phyloP scores from a whole-genome alignment of 2,113 vertebrate species.

The Phaethon lepturus region DNA sequence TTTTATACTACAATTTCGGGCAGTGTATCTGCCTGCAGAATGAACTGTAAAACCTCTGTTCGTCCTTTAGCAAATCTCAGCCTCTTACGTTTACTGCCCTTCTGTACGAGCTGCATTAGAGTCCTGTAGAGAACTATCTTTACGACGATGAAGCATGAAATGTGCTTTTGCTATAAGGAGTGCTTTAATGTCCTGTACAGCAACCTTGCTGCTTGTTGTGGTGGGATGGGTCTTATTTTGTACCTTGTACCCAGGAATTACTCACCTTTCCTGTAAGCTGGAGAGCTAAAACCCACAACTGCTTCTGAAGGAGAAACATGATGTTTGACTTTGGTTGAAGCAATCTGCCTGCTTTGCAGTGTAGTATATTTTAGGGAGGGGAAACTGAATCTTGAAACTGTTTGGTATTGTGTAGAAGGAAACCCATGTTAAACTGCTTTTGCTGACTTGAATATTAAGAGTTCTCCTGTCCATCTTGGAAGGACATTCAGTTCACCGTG shows the following conservation, averaged over 20 bases:
- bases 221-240: not conserved
- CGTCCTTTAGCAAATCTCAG: not conserved
- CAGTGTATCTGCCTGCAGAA: not conserved
- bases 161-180: accelerated
- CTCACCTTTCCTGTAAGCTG: not conserved
- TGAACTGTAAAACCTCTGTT: not conserved
- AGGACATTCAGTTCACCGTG: not conserved
- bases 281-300: not conserved
- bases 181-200: not conserved
- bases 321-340: not conserved
- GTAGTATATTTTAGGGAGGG: not conserved
- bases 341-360: not conserved
- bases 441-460: not conserved
- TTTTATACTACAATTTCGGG: not conserved
- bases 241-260: not conserved
- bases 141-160: not conserved
- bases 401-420: not conserved
- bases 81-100: not conserved
- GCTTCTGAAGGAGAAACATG: not conserved
- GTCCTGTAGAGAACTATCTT: not conserved
- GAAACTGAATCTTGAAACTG: not conserved
- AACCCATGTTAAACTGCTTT: not conserved
- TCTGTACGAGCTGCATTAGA: not conserved
- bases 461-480: not conserved
- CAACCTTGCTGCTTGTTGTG: not conserved